These are phyloP conservation scores for Garra rufa DNA, from an alignment of 2,113 vertebrate species.

Conservation along the genomic window DNA sequence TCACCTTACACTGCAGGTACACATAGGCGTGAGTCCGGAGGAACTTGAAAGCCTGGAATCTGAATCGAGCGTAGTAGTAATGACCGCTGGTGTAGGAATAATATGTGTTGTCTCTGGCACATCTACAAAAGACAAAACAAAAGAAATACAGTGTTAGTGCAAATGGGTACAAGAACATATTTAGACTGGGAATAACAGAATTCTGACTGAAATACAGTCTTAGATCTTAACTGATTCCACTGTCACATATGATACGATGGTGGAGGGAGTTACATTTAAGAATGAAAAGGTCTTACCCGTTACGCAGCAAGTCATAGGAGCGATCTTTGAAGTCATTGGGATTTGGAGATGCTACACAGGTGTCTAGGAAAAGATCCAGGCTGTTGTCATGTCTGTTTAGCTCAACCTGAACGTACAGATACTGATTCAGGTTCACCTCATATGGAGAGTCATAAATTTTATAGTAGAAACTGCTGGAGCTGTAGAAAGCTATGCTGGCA, in stretches of 20 bases:
- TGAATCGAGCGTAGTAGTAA: slow-evolving; percentile 72
- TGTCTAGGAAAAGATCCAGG: slow-evolving; percentile 81
- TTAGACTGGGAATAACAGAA: slow-evolving; percentile 65
- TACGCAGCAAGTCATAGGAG: neutral
- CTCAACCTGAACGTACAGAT: slow-evolving; percentile 78
- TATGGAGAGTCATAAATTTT: slow-evolving; percentile 74
- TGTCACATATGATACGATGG: neutral
- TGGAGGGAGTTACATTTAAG: neutral
- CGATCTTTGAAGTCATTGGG: neutral
- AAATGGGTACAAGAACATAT: neutral
- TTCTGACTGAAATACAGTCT: neutral
- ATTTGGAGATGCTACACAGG: slow-evolving; percentile 30
- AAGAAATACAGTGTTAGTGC: neutral
- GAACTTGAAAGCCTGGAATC: slow-evolving; percentile 83
- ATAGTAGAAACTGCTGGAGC: slow-evolving; percentile 71
- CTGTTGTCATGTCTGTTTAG: slow-evolving; percentile 65
- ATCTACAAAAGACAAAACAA: slow-evolving; percentile 72
- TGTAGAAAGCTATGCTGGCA: slow-evolving; percentile 81
- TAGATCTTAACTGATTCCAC: neutral
- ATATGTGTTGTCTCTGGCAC: slow-evolving; percentile 75
- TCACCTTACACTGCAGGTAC: slow-evolving; percentile 82
- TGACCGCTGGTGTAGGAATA: slow-evolving; percentile 59
- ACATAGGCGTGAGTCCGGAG: slow-evolving; percentile 68
- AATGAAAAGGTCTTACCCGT: neutral
- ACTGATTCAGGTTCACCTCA: slow-evolving; percentile 77